A percentile compares a stretch with the other conserved stretches of the same genome.
These are phyloP conservation scores for Nothocercus nigrocapillus DNA, from an alignment of 2,113 vertebrate genomes.

Conservation along the genomic window DNA sequence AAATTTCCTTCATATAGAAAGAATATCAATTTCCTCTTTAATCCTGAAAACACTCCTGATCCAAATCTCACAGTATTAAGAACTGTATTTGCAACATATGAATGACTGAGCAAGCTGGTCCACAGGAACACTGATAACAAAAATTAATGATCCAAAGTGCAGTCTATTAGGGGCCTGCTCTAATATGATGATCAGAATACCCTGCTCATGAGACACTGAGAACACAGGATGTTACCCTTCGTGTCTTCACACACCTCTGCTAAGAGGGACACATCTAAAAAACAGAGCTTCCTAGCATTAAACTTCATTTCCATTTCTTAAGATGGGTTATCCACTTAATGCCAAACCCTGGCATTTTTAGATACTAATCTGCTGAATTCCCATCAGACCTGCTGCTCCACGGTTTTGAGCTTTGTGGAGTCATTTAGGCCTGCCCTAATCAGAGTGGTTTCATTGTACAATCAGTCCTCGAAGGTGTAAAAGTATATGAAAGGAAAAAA, in stretches of 20 bases:
- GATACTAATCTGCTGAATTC: constrained; percentile 33
- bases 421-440: constrained; percentile 6
- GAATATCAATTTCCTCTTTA: neutral
- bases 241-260: neutral
- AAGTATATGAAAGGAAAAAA: neutral
- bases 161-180: neutral
- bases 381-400: neutral
- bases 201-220: neutral
- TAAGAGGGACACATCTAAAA: neutral
- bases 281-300: neutral
- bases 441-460: neutral
- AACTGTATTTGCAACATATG: neutral
- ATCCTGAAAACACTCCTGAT: neutral
- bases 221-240: neutral
- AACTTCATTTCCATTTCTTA: neutral
- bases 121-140: neutral
- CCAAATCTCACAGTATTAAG: neutral
- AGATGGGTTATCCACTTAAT: constrained; percentile 9
- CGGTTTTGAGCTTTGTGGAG: constrained; percentile 1
- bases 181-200: neutral
- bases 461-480: neutral
- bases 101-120: neutral
- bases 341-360: constrained; percentile 24
- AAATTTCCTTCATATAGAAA: neutral
- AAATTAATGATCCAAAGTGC: neutral